These are phyloP conservation scores for Acleris holmiana DNA, from an alignment of 2,888 invertebrate species.

Conservation along the genomic window DNA sequence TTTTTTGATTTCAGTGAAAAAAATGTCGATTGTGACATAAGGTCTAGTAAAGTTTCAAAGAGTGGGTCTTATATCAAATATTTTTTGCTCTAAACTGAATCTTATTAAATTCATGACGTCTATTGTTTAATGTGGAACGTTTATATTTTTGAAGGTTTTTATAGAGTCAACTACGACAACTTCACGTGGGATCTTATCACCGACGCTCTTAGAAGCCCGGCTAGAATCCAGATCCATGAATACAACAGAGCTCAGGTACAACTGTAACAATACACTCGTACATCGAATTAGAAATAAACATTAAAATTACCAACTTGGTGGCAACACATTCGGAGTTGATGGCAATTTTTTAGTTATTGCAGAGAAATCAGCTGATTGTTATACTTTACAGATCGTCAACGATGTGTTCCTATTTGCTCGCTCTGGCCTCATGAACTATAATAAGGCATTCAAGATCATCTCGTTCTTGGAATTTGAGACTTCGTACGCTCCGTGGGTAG, in stretches of 20 bases:
- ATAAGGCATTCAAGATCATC: constrained; percentile 85
- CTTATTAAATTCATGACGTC: too few species aligned
- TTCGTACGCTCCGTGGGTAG: constrained; percentile 91
- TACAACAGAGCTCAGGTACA: constrained; percentile 89
- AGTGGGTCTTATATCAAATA: too few species aligned
- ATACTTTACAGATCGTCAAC: constrained; percentile 85
- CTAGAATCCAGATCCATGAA: constrained; percentile 79
- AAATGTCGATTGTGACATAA: too few species aligned
- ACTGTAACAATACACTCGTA: background rate
- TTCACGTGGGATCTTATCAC: constrained; percentile 82
- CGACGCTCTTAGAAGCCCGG: constrained; percentile 62
- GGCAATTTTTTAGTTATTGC: background rate
- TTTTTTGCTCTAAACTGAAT: too few species aligned
- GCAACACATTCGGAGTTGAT: too few species aligned
- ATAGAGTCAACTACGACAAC: constrained; percentile 87
- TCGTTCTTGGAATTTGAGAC: constrained; percentile 88
- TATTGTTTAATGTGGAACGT: too few species aligned
- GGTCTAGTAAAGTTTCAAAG: too few species aligned
- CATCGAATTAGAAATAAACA: background rate
- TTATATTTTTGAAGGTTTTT: constrained; percentile 78
- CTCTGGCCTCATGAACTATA: constrained; percentile 85
- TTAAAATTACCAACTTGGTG: too few species aligned
- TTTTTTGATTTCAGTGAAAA: too few species aligned
- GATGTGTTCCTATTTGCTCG: constrained; percentile 91
- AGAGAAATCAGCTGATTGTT: background rate